Evolutionary conservation across 2,113 vertebrate genomes (phyloP), one percentile per base, ranked within the genome.

Genomic region (Pungitius pungitius): DNA sequence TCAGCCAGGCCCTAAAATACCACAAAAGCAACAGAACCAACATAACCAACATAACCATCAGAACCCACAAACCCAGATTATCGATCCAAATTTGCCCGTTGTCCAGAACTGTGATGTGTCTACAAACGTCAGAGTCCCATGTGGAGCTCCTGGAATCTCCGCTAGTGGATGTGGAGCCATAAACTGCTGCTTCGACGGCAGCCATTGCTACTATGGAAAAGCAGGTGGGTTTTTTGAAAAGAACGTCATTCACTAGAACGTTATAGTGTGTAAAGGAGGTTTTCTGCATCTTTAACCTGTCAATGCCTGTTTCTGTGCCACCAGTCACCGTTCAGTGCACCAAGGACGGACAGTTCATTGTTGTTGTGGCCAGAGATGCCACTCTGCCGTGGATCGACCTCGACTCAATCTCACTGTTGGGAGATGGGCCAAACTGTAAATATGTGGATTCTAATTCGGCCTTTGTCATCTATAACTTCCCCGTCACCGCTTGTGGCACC

Each of bases 241-340:
- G 49, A 52, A 24, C 12, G n/a, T 54, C 52, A 54, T 54, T 24
- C 52, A 26, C 8, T 27, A 4, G 22, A 27, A 13, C 6, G 1
- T 54, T 15, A 54, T 54, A 27, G 11, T 3, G 27, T 26, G 24
- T 3, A 27, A 55, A 55, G 7, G 27, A 55, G 24, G 24, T 55
- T 24, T 55, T 55, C 13, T 55, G 8, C 24, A 27, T 27, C 6
- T 70, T 68, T 13, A 69, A 47, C 7, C 8, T 3, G 49, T 42
- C 5, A n/a, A 61, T 56, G 14, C 4, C 2, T 71, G 35, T 66
- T 78, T 72, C 66, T 88, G 30, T 66, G 33, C 37, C 54, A 24
- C 15, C 40, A 93, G 93, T 92, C 64, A 93, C 91, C 9, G 67
- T 94, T 43, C 91, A 92, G 66, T 92, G 89, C 73, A 93, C 89